phyloP scores from a whole-genome alignment of 2,797 vertebrate genomes.

The Nyctalus aviator region DNA sequence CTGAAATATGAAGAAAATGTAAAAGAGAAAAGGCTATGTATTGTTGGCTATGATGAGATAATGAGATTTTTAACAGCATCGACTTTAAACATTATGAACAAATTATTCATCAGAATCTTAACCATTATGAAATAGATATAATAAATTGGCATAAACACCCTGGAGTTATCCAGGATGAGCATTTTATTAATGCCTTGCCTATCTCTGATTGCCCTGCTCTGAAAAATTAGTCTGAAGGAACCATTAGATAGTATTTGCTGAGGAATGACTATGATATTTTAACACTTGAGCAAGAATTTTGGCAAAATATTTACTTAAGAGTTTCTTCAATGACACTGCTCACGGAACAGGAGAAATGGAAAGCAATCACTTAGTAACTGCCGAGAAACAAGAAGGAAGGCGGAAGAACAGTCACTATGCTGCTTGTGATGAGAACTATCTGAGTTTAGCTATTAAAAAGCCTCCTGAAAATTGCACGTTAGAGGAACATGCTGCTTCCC shows the following conservation, averaged over 20 bases:
- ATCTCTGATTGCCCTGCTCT: constrained; percentile 42
- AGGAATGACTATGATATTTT: constrained; percentile 66
- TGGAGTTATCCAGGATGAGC: background rate
- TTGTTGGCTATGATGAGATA: background rate
- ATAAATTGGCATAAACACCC: background rate
- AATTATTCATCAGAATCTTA: constrained; percentile 34
- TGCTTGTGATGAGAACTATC: constrained; percentile 13
- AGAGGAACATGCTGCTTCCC: constrained; percentile 37
- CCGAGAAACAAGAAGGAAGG: constrained; percentile 28
- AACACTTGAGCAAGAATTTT: constrained; percentile 69
- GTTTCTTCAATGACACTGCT: constrained; percentile 68
- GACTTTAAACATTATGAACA: constrained; percentile 36
- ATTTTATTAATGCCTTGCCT: constrained; percentile 21
- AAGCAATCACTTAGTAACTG: constrained; percentile 63
- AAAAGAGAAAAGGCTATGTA: background rate
- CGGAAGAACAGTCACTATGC: constrained; percentile 43
- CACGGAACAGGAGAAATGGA: constrained; percentile 45
- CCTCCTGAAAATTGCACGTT: background rate
- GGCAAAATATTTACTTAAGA: constrained; percentile 76
- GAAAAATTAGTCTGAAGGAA: constrained; percentile 49
- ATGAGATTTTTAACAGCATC: background rate
- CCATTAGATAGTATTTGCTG: constrained; percentile 44
- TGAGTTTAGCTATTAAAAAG: constrained; percentile 37
- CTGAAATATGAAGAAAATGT: constrained; percentile 35
- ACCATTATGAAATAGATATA: background rate